phyloP scores from a whole-genome alignment of 2,888 invertebrate species.

The Tinea trinotella region DNA sequence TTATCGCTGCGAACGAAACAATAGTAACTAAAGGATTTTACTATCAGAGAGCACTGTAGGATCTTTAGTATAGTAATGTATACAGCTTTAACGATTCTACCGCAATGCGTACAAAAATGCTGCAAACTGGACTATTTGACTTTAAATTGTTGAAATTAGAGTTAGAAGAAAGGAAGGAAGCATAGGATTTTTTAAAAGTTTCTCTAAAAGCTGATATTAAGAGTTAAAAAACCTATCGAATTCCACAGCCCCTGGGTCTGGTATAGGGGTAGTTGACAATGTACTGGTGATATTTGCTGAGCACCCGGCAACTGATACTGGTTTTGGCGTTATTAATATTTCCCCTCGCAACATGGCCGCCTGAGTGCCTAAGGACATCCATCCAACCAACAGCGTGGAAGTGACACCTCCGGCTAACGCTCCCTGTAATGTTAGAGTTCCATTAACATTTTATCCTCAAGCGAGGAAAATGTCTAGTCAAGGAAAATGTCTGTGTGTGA shows the following conservation, averaged over 20 bases:
- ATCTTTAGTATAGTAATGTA: not conserved
- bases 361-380: conserved; percentile 81
- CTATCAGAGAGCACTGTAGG: not conserved
- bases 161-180: not conserved
- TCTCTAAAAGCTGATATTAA: not conserved
- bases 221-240: conserved; percentile 39
- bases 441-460: too few species aligned
- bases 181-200: too few species aligned
- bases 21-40: conserved; percentile 16
- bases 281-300: conserved; percentile 34
- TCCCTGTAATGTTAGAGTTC: conserved; percentile 55
- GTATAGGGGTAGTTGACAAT: conserved; percentile 26
- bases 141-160: not conserved
- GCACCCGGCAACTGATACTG: conserved; percentile 74
- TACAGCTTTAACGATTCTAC: not conserved
- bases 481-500: too few species aligned
- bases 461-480: too few species aligned
- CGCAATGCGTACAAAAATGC: not conserved
- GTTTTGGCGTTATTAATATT: conserved; percentile 74
- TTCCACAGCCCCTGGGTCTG: conserved; percentile 30
- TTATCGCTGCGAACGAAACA: conserved; percentile 21
- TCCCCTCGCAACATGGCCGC: conserved; percentile 76
- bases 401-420: conserved; percentile 75
- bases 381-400: conserved; percentile 74
- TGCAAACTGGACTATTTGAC: not conserved